phyloP scores from a whole-genome alignment of 2,888 invertebrate genomes.

The Synanthedon andrenaeformis region DNA sequence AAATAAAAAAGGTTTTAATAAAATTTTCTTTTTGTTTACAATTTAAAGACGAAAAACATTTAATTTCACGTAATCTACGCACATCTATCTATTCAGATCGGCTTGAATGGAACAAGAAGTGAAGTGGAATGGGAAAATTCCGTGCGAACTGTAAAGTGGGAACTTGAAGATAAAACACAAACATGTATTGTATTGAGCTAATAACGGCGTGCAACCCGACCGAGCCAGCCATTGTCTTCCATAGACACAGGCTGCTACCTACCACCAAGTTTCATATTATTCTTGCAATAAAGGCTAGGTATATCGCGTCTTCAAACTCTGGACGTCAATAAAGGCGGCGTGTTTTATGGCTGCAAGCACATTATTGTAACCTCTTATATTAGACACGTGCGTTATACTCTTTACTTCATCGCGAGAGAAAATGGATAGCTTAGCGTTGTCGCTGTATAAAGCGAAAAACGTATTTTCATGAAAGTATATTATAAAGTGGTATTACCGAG shows the following conservation, averaged over 20 bases:
- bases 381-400: too few species aligned
- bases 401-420: too few species aligned
- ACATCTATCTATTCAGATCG: not conserved
- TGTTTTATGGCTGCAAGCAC: not conserved
- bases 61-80: too few species aligned
- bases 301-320: not conserved
- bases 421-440: too few species aligned
- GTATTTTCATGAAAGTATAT: too few species aligned
- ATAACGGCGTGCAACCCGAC: constrained; percentile 39
- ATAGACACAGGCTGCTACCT: constrained; percentile 7
- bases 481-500: too few species aligned
- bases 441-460: too few species aligned
- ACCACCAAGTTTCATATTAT: not conserved
- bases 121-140: constrained; percentile 48
- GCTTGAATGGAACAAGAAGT: constrained; percentile 25
- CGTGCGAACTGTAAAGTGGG: constrained; percentile 55
- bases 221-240: constrained; percentile 29
- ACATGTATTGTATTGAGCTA: constrained; percentile 44
- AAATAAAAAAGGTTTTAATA: too few species aligned
- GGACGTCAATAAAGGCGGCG: not conserved
- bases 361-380: too few species aligned
- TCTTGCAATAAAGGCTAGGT: not conserved
- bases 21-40: too few species aligned
- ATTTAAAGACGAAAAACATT: too few species aligned
- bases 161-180: constrained; percentile 46